phyloP scores from a whole-genome alignment of 2,888 invertebrate species.

The Pseudococcus viburni region DNA sequence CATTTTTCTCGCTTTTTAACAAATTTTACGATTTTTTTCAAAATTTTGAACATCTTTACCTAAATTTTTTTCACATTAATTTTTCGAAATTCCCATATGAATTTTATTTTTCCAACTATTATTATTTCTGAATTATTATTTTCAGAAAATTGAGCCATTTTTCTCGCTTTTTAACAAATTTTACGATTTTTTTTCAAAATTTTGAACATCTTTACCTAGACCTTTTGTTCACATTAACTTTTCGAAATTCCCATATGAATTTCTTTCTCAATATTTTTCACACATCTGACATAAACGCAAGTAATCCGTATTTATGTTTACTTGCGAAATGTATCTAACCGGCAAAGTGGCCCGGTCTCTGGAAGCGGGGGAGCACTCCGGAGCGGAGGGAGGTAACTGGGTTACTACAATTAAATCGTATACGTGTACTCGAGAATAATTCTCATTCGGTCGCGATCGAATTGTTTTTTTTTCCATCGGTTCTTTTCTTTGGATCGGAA shows the following conservation, averaged over 20 bases:
- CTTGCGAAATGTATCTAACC: neutral
- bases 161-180: too few relatives aligned
- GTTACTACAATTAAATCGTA: conserved; percentile 29
- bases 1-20: too few relatives aligned
- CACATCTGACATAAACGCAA: neutral
- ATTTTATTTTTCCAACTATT: too few relatives aligned
- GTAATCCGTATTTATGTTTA: neutral
- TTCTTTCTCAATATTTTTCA: neutral
- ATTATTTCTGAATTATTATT: too few relatives aligned
- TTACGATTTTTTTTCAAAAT: too few relatives aligned
- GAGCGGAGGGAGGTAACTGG: neutral
- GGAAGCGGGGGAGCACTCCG: neutral
- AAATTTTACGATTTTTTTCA: too few relatives aligned
- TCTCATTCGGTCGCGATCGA: neutral
- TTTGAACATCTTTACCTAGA: too few relatives aligned
- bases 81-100: too few relatives aligned
- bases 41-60: too few relatives aligned
- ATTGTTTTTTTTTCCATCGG: neutral
- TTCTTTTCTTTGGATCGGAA: neutral
- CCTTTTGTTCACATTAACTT: too few relatives aligned
- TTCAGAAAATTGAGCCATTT: too few relatives aligned
- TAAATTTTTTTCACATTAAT: too few relatives aligned
- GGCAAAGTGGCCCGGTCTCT: neutral
- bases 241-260: neutral
- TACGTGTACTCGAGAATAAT: neutral